Evolutionary conservation across 2,797 vertebrate genomes (phyloP).

Genomic region (Galagoides demidoff): DNA sequence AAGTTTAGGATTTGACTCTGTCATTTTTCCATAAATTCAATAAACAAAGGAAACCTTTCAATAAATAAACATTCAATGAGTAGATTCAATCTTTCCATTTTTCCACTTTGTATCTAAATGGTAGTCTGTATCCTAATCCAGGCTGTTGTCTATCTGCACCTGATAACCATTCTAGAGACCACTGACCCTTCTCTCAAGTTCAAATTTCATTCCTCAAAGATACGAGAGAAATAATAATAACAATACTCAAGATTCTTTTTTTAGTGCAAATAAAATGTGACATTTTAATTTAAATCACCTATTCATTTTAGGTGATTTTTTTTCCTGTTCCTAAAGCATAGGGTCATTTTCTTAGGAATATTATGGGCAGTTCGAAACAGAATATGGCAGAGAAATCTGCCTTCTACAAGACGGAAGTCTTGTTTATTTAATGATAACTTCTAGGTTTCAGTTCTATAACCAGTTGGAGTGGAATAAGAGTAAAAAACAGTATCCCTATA

Average conservation of each 20-base stretch:
- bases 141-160: background rate
- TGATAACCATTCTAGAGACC: background rate
- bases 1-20: background rate
- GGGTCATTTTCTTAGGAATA: background rate
- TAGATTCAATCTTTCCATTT: background rate
- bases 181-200: background rate
- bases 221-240: background rate
- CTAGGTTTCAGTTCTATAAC: background rate
- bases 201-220: slow-evolving; percentile 22
- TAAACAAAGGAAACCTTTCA: background rate
- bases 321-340: background rate
- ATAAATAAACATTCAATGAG: background rate
- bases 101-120: background rate
- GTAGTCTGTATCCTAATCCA: background rate
- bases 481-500: background rate
- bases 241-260: background rate
- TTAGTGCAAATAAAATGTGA: background rate
- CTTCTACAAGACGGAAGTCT: background rate
- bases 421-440: background rate
- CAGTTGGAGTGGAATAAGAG: background rate
- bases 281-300: background rate
- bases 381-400: background rate
- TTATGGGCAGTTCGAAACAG: background rate
- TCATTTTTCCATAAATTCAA: slow-evolving; percentile 9
- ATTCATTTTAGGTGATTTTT: slow-evolving; percentile 4